Conservation (phyloP, 2,113 vertebrate species). For the western clawed frog (Xenopus tropicalis) region DNA sequence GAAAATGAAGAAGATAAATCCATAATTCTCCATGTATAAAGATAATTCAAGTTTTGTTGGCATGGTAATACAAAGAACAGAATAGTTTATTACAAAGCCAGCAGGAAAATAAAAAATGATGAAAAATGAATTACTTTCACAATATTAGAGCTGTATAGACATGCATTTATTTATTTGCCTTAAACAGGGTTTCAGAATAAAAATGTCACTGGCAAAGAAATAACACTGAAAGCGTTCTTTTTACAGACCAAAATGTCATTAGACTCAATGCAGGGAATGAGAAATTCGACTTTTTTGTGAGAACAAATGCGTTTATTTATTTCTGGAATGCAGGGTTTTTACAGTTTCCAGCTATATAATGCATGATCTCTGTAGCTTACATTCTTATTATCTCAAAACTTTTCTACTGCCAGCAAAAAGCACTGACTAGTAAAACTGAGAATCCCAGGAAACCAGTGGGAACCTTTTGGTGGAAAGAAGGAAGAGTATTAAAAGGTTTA, state of each 20-base stretch:
- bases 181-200: constrained; percentile 14
- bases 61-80: constrained; percentile 16
- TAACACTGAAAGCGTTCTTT: background rate
- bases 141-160: constrained; percentile 26
- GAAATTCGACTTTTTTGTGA: no score
- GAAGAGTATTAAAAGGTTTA: no score
- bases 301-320: no score
- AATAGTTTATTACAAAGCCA: constrained; percentile 22
- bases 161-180: constrained; percentile 11
- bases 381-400: no score
- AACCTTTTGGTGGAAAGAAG: no score
- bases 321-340: no score
- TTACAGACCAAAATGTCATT: background rate
- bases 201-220: constrained; percentile 14
- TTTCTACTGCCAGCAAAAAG: no score
- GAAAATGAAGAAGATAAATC: constrained; percentile 36
- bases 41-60: constrained; percentile 23
- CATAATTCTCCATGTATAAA: constrained; percentile 33
- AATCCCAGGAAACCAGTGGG: no score
- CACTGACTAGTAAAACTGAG: no score
- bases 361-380: background rate
- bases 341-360: no score
- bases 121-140: constrained; percentile 16
- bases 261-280: background rate
- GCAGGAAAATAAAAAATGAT: constrained; percentile 29